phyloP scores from a whole-genome alignment of 2,113 vertebrate species.

The Saimiri boliviensis region DNA sequence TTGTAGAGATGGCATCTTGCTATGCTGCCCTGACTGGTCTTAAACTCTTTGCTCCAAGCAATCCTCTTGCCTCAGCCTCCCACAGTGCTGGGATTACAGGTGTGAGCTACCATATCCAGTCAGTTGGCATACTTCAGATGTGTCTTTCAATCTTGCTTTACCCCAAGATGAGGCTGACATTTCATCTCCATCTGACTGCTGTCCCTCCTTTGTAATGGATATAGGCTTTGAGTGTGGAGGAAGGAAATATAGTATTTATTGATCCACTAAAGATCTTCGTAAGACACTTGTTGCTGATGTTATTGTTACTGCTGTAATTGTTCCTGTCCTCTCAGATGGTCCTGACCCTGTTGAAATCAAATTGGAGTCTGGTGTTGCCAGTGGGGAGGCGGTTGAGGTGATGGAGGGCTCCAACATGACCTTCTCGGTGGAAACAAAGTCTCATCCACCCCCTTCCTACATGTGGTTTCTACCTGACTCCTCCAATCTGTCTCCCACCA shows the following conservation, averaged over 20 bases:
- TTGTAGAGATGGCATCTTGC: too few species aligned
- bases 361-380: not conserved
- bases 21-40: too few species aligned
- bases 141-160: not conserved
- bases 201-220: not conserved
- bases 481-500: accelerated
- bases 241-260: not conserved
- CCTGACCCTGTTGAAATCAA: conserved; percentile 14
- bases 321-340: conserved; percentile 34
- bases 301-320: not conserved
- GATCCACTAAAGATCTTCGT: accelerated
- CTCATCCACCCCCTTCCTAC: not conserved
- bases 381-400: not conserved
- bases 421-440: not conserved
- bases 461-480: conserved; percentile 19
- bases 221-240: not conserved
- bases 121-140: too few species aligned
- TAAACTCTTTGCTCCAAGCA: too few species aligned
- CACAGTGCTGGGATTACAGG: too few species aligned
- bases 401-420: not conserved
- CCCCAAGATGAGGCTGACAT: not conserved
- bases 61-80: too few species aligned
- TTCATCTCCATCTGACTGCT: not conserved
- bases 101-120: too few species aligned
- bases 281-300: not conserved